These are phyloP conservation scores for Machimus rusticus DNA, from an alignment of 2,888 invertebrate species.

Conservation along the genomic window DNA sequence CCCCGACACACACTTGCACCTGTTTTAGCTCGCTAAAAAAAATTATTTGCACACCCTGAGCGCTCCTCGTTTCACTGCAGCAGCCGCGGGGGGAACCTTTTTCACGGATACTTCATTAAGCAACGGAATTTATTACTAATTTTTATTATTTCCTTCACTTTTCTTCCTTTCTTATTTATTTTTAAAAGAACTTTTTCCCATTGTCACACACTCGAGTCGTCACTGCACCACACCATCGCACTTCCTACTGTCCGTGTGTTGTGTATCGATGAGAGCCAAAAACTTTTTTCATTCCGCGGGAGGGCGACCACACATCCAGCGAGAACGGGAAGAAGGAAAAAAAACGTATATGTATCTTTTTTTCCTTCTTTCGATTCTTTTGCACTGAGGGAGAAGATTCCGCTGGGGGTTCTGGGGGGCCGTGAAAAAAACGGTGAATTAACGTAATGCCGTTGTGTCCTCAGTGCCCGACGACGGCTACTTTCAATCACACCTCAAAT, in stretches of 20 bases:
- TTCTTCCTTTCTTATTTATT: constrained; percentile 11
- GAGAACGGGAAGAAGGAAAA: not conserved
- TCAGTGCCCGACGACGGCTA: not conserved
- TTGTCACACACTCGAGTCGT: constrained; percentile 17
- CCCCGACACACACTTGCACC: not conserved
- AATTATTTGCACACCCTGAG: not conserved
- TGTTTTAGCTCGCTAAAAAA: not conserved
- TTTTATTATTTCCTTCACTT: not conserved
- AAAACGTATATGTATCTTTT: not conserved
- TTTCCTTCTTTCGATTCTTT: not conserved
- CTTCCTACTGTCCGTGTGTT: not conserved
- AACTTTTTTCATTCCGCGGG: constrained; percentile 29
- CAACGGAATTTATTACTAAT: not conserved
- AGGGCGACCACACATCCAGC: constrained; percentile 6
- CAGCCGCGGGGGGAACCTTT: not conserved
- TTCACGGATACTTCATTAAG: not conserved
- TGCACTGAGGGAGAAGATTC: not conserved
- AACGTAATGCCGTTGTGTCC: not conserved
- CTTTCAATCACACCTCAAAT: not conserved
- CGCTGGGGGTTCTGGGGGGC: not conserved
- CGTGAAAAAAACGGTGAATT: not conserved
- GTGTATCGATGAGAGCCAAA: constrained; percentile 11
- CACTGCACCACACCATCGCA: not conserved
- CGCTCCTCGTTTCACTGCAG: not conserved
- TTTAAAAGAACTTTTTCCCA: constrained; percentile 4